phyloP scores from a whole-genome alignment of 2,797 vertebrate species.

The Anabas testudineus region DNA sequence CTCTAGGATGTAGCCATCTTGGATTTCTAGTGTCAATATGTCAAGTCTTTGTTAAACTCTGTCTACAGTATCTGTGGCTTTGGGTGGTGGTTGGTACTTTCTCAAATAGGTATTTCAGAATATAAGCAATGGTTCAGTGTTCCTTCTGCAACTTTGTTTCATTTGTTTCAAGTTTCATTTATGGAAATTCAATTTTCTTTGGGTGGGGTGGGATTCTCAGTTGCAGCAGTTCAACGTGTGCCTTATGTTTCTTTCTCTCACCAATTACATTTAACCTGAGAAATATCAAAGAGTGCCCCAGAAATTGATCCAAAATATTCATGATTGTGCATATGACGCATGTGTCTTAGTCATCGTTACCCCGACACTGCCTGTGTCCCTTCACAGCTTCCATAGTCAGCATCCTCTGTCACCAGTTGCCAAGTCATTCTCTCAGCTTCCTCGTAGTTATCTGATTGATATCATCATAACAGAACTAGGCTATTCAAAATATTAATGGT shows the following conservation, averaged over 20 bases:
- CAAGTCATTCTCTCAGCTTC: slow-evolving; percentile 30
- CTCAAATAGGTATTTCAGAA: slow-evolving; percentile 65
- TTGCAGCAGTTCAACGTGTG: slow-evolving; percentile 84
- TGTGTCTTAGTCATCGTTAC: slow-evolving; percentile 71
- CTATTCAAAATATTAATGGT: too few relatives aligned
- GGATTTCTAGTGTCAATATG: slow-evolving; percentile 64
- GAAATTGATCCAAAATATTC: slow-evolving; percentile 60
- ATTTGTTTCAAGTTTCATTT: slow-evolving; percentile 54
- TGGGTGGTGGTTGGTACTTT: slow-evolving; percentile 64
- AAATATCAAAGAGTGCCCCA: slow-evolving; percentile 62
- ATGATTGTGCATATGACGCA: slow-evolving; percentile 68
- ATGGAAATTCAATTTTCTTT: slow-evolving; percentile 60
- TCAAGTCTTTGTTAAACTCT: slow-evolving; percentile 71
- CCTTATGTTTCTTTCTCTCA: slow-evolving; percentile 87
- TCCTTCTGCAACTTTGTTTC: slow-evolving; percentile 64
- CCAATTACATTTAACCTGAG: slow-evolving; percentile 79
- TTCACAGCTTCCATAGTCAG: slow-evolving; percentile 64
- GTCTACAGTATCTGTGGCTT: slow-evolving; percentile 67
- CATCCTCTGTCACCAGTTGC: slow-evolving; percentile 55
- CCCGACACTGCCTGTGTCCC: slow-evolving; percentile 62
- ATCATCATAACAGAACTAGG: slow-evolving; percentile 51
- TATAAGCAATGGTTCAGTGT: slow-evolving; percentile 74
- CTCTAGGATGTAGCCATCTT: slow-evolving; percentile 81
- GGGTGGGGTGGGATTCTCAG: slow-evolving; percentile 65
- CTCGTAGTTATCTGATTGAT: slow-evolving; percentile 48